Evolutionary conservation across 2,113 vertebrate genomes (phyloP), one percentile per base, ranked within the genome.

Genomic region (Peucedramus taeniatus): DNA sequence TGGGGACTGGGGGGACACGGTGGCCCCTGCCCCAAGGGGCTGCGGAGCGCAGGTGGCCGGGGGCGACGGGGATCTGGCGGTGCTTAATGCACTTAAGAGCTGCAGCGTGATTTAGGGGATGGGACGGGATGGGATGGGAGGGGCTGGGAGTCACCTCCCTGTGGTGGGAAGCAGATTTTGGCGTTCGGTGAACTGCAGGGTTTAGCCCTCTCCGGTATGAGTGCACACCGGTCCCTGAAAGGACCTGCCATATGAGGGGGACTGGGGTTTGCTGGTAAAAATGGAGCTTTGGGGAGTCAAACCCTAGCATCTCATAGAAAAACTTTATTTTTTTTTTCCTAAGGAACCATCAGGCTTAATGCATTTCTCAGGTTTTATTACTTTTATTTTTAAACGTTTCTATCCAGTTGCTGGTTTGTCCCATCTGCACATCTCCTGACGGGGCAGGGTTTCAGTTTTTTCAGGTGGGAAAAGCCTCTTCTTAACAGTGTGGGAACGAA

Each of bases 271-370:
- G 35, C 49, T 56, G 44, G 30, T 31, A 28, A 60, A 69, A 72
- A 77, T 23, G 49, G 56, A 80, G 11, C 2, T 64, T 44, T 31
- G 59, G 26, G 37, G 22, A 5, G 6, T 47, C 45, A 82, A 82
- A 39, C 31, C 2, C 0, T 13, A 47, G 27, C 13, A 64, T 5
- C 5, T 53, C 16, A 13, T 15, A 27, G 16, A 35, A 77, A 54
- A 64, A 9, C 1, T 11, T 21, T 1, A 0, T 0, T 2, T 15
- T 33, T 2, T 15, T 33, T 64, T 33, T 27, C 12, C 6, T 23
- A 19, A 45, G 23, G 18, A 69, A 24, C 3, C 2, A 9, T 13
- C 33, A 45, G 26, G 13, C 6, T 80, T 68, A 80, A 47, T 26
- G 21, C 0, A 4, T 72, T 37, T 59, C 7, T 83, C 30, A 31